A percentile compares a stretch with the other conserved stretches of the same genome.
phyloP scores from a whole-genome alignment of 2,113 vertebrate genomes.

The Hippopotamus amphibius region DNA sequence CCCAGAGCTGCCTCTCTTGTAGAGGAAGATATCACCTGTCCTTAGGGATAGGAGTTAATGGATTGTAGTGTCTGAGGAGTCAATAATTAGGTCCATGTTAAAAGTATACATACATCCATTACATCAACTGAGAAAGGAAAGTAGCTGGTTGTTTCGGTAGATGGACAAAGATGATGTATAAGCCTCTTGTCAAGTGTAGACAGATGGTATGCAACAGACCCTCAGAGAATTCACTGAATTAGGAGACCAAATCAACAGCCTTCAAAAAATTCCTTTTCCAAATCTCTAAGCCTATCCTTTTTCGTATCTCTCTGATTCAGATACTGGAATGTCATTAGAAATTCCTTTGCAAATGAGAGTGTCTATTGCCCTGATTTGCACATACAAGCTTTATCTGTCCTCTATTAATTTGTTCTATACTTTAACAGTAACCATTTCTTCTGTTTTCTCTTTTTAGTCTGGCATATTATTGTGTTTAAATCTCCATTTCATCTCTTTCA shows the following conservation, averaged over 20 bases:
- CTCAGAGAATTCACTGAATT: neutral
- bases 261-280: neutral
- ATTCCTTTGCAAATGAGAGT: neutral
- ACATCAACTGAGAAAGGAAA: neutral
- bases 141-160: neutral
- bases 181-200: neutral
- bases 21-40: neutral
- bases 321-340: neutral
- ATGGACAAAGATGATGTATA: neutral
- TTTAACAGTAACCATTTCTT: neutral
- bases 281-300: neutral
- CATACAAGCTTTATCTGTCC: neutral
- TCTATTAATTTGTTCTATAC: neutral
- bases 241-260: neutral
- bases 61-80: neutral
- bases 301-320: neutral
- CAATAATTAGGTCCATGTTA: neutral
- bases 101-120: neutral
- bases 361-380: neutral
- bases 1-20: neutral
- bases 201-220: neutral
- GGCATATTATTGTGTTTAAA: neutral
- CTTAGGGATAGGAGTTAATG: neutral
- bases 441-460: neutral
- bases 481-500: neutral